Evolutionary conservation across 2,797 vertebrate species (phyloP).

Genomic region (Scolopax bukidnonensis): DNA sequence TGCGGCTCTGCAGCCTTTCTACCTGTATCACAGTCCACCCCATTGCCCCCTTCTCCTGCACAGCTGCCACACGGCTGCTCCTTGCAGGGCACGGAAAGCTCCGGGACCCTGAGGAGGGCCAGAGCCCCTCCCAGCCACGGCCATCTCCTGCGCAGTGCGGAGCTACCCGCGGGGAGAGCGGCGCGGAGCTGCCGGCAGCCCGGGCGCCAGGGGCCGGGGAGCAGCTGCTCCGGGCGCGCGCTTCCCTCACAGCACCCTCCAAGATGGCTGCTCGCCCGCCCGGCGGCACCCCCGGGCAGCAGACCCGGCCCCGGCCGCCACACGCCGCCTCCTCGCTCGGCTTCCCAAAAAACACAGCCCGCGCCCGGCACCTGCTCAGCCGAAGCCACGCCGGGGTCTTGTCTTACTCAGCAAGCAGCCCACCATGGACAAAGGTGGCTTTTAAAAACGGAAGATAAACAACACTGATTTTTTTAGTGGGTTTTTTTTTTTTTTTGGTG

Average conservation of each 20-base stretch:
- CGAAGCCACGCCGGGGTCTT: not conserved
- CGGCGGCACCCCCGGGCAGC: not conserved
- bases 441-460: not conserved
- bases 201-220: accelerated
- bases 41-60: accelerated
- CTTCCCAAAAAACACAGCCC: not conserved
- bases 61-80: accelerated
- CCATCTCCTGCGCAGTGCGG: accelerated
- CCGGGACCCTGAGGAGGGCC: accelerated
- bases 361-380: not conserved
- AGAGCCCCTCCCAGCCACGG: not conserved
- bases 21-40: not conserved
- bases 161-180: not conserved
- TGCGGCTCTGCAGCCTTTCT: accelerated
- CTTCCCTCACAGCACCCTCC: accelerated
- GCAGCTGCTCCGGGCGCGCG: accelerated
- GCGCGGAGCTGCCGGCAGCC: not conserved
- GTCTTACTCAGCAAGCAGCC: not conserved
- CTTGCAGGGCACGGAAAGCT: not conserved
- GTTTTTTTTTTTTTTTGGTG: not conserved
- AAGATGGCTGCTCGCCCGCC: not conserved
- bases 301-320: accelerated
- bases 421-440: not conserved
- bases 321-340: accelerated
- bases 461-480: not conserved